Percentiles rank a stretch among this genome's conserved stretches.
phyloP scores from a whole-genome alignment of 2,113 vertebrate genomes.

The Thermophis baileyi region DNA sequence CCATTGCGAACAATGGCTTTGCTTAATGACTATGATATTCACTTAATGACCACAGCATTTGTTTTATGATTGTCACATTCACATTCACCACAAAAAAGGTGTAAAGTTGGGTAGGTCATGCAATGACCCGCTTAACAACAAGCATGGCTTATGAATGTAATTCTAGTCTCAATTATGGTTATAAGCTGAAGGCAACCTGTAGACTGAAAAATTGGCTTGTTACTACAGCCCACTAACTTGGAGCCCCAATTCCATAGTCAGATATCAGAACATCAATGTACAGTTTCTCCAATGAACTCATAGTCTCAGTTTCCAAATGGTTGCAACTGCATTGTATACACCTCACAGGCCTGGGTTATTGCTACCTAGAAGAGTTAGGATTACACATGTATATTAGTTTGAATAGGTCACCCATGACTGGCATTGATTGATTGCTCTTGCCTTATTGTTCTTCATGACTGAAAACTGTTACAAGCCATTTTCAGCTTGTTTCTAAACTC shows the following conservation, averaged over 20 bases:
- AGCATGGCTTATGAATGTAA: not conserved
- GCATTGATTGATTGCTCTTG: not conserved
- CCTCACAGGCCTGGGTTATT: not conserved
- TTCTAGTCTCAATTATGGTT: not conserved
- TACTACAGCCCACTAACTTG: not conserved
- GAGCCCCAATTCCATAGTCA: not conserved
- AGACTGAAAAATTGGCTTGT: not conserved
- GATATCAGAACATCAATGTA: not conserved
- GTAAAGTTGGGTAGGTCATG: not conserved
- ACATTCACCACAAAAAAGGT: not conserved
- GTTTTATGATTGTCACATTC: not conserved
- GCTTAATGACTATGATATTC: too few species aligned
- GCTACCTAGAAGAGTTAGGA: not conserved
- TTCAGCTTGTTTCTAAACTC: conserved; percentile 1
- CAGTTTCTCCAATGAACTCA: not conserved
- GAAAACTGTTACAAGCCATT: not conserved
- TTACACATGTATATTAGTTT: not conserved
- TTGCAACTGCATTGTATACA: not conserved
- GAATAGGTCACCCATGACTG: not conserved
- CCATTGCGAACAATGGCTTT: too few species aligned
- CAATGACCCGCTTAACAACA: not conserved
- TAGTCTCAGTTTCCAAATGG: not conserved
- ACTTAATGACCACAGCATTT: not conserved
- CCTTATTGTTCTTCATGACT: not conserved
- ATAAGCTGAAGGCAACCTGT: not conserved